phyloP scores from a whole-genome alignment of 1,140 invertebrate genomes.

The Drosophila ercepeae region DNA sequence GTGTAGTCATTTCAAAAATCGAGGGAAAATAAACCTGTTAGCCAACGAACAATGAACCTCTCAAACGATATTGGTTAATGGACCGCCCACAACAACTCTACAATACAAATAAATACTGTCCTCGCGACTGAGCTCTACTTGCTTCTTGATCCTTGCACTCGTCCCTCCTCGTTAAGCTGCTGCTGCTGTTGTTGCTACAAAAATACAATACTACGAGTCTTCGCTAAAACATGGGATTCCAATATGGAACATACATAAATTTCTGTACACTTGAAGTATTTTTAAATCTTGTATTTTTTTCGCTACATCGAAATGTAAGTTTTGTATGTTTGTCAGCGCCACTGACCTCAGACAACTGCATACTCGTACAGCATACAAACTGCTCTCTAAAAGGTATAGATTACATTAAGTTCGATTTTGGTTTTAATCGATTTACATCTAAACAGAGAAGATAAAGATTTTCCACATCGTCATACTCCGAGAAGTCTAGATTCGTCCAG shows the following conservation, averaged over 20 bases:
- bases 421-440: conserved; percentile 60
- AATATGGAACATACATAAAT: conserved; percentile 55
- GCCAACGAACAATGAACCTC: conserved; percentile 11
- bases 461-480: conserved; percentile 44
- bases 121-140: conserved; percentile 23
- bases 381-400: conserved; percentile 67
- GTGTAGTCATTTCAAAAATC: conserved; percentile 40
- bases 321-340: conserved; percentile 70
- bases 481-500: conserved; percentile 28
- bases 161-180: conserved; percentile 7
- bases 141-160: conserved; percentile 27
- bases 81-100: conserved; percentile 42
- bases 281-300: conserved; percentile 67
- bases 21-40: conserved; percentile 25
- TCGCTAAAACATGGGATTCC: conserved; percentile 11
- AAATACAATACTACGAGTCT: conserved; percentile 36
- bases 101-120: conserved; percentile 12
- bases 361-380: too few relatives aligned
- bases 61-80: conserved; percentile 8
- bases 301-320: conserved; percentile 75
- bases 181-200: conserved; percentile 33
- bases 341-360: conserved; percentile 62
- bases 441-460: conserved; percentile 60
- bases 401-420: conserved; percentile 60
- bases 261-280: conserved; percentile 41